Evolutionary conservation across 2,113 vertebrate species (phyloP), one percentile per base, ranked within the genome.

Genomic region (Hylia prasina): DNA sequence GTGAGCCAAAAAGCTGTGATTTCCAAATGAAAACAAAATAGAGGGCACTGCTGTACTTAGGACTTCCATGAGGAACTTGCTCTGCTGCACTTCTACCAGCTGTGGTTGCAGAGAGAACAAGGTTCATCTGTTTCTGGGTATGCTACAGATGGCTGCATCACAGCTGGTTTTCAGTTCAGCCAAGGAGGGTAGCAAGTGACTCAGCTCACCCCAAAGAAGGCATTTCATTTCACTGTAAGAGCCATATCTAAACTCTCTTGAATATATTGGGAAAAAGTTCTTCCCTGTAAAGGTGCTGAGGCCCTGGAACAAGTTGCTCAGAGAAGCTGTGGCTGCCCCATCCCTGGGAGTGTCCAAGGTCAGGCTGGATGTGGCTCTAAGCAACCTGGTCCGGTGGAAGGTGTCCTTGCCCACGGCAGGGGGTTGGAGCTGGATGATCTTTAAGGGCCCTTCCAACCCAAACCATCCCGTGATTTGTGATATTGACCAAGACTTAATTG

Each of bases 321-420:
- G 25, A 51, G 6, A 1, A n/a, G 15, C 24, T 57, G 42, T 15
- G 27, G 37, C 1, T 72, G 28, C 11, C 5, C 15, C 39, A 33
- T n/a, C 13, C 20, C 20, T 39, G 51, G 28, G 5, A 45, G 7
- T 18, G 20, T 12, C 7, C 33, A n/a, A 51, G 33, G 23, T 51
- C 60, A n/a, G 39, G 16, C 4, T 53, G 16, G 6, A 68, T 53
- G 45, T 0, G 30, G 20, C 16, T 60, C 1, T 10, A 24, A 30
- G 28, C 9, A 53, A 0, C 0, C 44, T 81, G 50, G 4, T 1
- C 2, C 3, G 1, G 33, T 21, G 23, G 14, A 13, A 66, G 1
- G 2, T n/a, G 27, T 30, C 39, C 28, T 53, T 81, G 37, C 11
- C 19, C 33, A 15, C 10, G 51, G 39, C 10, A 37, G 10, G 33